Base-by-base conservation (phyloP, 2,797 vertebrate species). In the Hoplostethus atlanticus region DNA sequence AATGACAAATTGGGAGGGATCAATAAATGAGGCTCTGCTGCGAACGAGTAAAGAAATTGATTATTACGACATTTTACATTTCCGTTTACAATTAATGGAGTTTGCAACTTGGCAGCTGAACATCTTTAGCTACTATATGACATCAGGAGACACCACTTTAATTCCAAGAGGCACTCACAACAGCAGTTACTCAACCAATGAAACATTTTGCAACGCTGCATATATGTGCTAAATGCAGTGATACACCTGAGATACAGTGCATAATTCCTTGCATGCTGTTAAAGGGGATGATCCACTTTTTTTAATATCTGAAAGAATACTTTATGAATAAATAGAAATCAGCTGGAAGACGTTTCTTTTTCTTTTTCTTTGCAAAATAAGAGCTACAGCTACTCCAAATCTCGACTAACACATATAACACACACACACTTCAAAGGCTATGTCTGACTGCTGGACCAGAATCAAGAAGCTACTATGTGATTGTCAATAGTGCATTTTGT, bases 401-500 rank as follows among this genome's bases (percentile, higher is more conserved):
- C 17, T 60, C 31, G 31, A 73, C 74, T 15, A 59, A 69, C 61
- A 69, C 48, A 25, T 38, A 54, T 4, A 65, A 42, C 64, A 46
- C 30, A 66, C 0, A 72, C 62, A 78, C 64, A 68, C 9, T 38
- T 7, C 34, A 76, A 48, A 65, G 46, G 72, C 44, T 36, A 36
- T 25, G 5, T n/a, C 42, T 48, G 21, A 34, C 30, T 80, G 81
- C 79, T 78, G 79, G 78, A 71, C 57, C 72, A 63, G 77, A 78
- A 86, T 73, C 60, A 56, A 50, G 63, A 67, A 71, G 83, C 80
- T 84, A 79, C 75, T 58, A 58, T 67, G 7, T 83, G 90, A 91
- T 92, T 91, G 87, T 89, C 91, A 54, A 51, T 78, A 61, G 47
- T 87, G 83, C 84, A 87, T 78, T 76, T 85, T 79, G 84, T 84